Evolutionary conservation across 2,113 vertebrate genomes (phyloP).

Genomic region (Trichomycterus rosablanca): DNA sequence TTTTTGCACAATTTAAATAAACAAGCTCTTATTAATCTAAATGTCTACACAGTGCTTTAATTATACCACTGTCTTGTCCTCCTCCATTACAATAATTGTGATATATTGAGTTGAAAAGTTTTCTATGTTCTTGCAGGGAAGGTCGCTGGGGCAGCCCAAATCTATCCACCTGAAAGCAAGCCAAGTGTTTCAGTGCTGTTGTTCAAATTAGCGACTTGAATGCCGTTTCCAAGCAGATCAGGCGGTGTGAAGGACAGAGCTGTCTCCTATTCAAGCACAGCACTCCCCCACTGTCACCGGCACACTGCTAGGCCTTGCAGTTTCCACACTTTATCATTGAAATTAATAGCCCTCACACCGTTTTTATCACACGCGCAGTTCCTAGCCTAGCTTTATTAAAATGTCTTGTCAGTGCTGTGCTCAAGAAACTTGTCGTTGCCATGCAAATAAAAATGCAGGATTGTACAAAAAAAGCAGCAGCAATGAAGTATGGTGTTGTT

Average conservation of each 20-base stretch:
- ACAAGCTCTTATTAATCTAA: too few relatives aligned
- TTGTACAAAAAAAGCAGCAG: neutral
- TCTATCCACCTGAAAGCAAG: constrained; percentile 65
- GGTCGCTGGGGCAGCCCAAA: constrained; percentile 65
- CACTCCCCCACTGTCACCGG: constrained; percentile 56
- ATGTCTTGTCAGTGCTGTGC: constrained; percentile 30
- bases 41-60: too few relatives aligned
- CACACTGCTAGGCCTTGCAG: constrained; percentile 57
- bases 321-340: constrained; percentile 51
- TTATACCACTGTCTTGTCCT: constrained; percentile 54
- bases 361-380: constrained; percentile 42
- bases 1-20: too few relatives aligned
- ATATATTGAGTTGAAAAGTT: constrained; percentile 65
- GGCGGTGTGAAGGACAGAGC: constrained; percentile 69
- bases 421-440: constrained; percentile 33
- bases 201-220: constrained; percentile 67
- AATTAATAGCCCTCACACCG: constrained; percentile 47
- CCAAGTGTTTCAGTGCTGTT: constrained; percentile 69
- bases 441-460: constrained; percentile 20
- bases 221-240: constrained; percentile 67
- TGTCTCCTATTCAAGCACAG: constrained; percentile 55
- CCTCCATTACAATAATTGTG: constrained; percentile 51
- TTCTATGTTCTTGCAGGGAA: constrained; percentile 60
- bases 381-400: constrained; percentile 36
- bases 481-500: neutral